Evolutionary conservation across 2,797 vertebrate species (phyloP).

Genomic region (Sandelia bainsii): DNA sequence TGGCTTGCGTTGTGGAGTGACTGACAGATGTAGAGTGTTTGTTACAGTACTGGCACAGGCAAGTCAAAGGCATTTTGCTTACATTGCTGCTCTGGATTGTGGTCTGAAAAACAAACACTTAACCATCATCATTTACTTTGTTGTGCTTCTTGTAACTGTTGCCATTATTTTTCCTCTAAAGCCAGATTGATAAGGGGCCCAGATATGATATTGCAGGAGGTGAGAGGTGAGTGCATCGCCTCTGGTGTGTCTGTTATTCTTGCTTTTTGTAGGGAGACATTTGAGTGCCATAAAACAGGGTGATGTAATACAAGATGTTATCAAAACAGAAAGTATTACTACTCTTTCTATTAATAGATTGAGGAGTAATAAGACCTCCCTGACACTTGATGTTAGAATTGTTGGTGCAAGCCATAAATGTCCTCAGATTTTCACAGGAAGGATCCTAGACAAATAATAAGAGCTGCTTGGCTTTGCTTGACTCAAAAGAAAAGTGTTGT

Average conservation of each 20-base stretch:
- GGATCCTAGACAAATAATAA: constrained; percentile 31
- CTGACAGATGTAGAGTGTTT: constrained; percentile 47
- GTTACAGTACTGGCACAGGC: constrained; percentile 39
- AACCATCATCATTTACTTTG: constrained; percentile 51
- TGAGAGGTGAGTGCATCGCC: constrained; percentile 83
- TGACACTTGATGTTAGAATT: constrained; percentile 34
- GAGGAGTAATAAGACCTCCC: constrained; percentile 4
- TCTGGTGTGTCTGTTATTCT: constrained; percentile 73
- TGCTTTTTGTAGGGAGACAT: constrained; percentile 60
- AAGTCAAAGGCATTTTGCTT: constrained; percentile 57
- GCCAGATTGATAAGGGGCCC: constrained; percentile 86
- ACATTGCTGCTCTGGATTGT: constrained; percentile 58
- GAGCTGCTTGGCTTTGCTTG: constrained; percentile 48
- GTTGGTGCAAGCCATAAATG: constrained; percentile 28
- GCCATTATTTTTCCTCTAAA: constrained; percentile 84
- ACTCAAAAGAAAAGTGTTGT: constrained; percentile 43
- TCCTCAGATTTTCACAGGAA: constrained; percentile 36
- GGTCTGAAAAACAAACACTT: constrained; percentile 60
- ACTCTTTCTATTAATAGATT: constrained; percentile 26
- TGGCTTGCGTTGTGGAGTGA: constrained; percentile 53
- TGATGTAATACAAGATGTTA: constrained; percentile 20
- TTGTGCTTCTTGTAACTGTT: constrained; percentile 81
- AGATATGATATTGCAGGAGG: constrained; percentile 85
- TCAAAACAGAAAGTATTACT: constrained; percentile 21
- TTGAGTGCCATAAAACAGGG: constrained; percentile 47